These are phyloP conservation scores for Drosophila tristis DNA, from an alignment of 1,140 invertebrate genomes.

Conservation along the genomic window DNA sequence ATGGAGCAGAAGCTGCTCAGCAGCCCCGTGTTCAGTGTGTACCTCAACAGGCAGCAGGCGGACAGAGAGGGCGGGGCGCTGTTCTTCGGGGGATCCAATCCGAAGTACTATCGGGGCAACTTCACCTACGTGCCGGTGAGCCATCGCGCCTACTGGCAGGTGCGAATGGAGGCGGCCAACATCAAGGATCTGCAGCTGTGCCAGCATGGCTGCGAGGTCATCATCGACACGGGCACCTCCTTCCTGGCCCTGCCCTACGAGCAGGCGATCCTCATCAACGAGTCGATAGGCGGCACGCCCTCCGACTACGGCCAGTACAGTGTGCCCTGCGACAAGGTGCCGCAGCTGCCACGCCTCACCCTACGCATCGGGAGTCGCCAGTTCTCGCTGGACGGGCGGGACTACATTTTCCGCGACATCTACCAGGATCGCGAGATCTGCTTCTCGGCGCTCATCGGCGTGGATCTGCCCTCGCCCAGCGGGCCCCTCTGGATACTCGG, in stretches of 20 bases:
- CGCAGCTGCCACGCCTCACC: conserved; percentile 49
- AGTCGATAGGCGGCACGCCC: conserved; percentile 59
- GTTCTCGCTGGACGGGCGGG: conserved; percentile 53
- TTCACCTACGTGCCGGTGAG: conserved; percentile 76
- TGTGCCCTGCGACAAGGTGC: conserved; percentile 52
- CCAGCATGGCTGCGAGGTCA: conserved; percentile 86
- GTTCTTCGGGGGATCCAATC: conserved; percentile 75
- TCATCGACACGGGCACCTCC: conserved; percentile 92
- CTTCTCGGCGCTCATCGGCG: conserved; percentile 67
- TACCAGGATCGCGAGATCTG: conserved; percentile 44
- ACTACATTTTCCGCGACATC: conserved; percentile 70
- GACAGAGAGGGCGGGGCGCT: conserved; percentile 58
- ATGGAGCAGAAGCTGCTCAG: conserved; percentile 92
- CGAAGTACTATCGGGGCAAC: conserved; percentile 61
- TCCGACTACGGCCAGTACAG: conserved; percentile 58
- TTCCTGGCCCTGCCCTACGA: conserved; percentile 88
- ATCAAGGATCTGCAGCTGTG: conserved; percentile 79
- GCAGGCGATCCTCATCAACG: conserved; percentile 62
- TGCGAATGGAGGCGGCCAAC: conserved; percentile 60
- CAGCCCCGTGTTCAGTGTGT: conserved; percentile 97
- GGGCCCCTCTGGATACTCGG: conserved; percentile 77
- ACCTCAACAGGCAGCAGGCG: conserved; percentile 88
- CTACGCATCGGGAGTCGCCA: conserved; percentile 58
- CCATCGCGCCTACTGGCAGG: conserved; percentile 78
- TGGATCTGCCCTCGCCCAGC: conserved; percentile 62